Evolutionary conservation across 2,888 invertebrate species (phyloP).

Genomic region (Muscina levida): DNA sequence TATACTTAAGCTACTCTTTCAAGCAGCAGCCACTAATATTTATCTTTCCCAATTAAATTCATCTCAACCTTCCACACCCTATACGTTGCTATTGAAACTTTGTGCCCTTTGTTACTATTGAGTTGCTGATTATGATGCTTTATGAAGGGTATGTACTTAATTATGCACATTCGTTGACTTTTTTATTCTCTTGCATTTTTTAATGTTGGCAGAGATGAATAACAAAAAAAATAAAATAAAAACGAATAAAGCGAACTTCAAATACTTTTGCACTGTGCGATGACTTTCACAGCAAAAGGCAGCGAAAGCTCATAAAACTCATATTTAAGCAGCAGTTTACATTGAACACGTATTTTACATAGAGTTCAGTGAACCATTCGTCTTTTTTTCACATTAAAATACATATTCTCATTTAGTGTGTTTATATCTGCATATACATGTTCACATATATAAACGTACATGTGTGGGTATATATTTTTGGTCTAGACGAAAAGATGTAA

Average conservation of each 20-base stretch:
- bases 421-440: neutral
- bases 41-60: no score
- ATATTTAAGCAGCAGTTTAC: conserved; percentile 32
- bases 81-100: conserved; percentile 11
- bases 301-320: conserved; percentile 8
- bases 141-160: conserved; percentile 57
- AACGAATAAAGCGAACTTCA: neutral
- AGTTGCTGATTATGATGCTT: conserved; percentile 55
- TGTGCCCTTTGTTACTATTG: conserved; percentile 36
- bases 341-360: conserved; percentile 42
- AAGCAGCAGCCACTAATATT: no score
- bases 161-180: conserved; percentile 46
- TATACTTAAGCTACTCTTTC: no score
- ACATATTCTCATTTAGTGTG: neutral
- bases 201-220: neutral
- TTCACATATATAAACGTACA: no score
- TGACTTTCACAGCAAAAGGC: neutral
- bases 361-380: conserved; percentile 54
- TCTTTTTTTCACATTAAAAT: neutral
- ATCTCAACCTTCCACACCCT: neutral
- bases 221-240: neutral
- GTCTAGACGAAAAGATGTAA: conserved; percentile 25
- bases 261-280: neutral
- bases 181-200: conserved; percentile 9
- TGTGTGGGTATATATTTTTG: conserved; percentile 1